Conservation (phyloP, 2,888 invertebrate species). For the Pediacus dermestoides region DNA sequence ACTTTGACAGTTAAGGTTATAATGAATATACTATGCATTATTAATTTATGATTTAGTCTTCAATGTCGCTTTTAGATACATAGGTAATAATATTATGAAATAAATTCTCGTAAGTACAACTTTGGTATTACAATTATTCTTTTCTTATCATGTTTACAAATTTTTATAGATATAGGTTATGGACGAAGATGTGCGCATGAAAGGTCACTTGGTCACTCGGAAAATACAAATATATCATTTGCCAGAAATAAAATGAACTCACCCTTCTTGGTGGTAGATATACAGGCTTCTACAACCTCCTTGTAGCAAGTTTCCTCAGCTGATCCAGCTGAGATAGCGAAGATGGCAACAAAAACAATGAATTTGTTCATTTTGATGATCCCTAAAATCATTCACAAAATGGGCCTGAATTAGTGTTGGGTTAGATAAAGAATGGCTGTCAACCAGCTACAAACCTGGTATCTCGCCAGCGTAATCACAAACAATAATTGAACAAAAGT, state of each 20-base stretch:
- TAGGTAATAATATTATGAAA: no score
- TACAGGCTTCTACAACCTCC: constrained; percentile 55
- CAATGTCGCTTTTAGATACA: no score
- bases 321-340: constrained; percentile 44
- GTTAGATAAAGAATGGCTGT: constrained; percentile 7
- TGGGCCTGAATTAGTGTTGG: constrained; percentile 11
- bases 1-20: no score
- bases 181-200: no score
- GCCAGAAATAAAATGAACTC: constrained; percentile 27
- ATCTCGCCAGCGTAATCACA: constrained; percentile 52
- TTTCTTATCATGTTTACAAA: no score
- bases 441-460: constrained; percentile 42
- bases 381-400: constrained; percentile 39
- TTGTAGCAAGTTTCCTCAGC: constrained; percentile 60
- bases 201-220: no score
- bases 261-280: constrained; percentile 46
- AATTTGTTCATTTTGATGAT: constrained; percentile 68
- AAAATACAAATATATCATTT: background rate
- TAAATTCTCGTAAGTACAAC: no score
- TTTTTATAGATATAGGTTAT: no score
- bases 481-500: no score
- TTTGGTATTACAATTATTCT: no score
- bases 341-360: constrained; percentile 50
- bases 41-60: no score
- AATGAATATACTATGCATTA: no score